Base-by-base conservation (phyloP, 2,113 vertebrate species). In the Myiagra hebetior region DNA sequence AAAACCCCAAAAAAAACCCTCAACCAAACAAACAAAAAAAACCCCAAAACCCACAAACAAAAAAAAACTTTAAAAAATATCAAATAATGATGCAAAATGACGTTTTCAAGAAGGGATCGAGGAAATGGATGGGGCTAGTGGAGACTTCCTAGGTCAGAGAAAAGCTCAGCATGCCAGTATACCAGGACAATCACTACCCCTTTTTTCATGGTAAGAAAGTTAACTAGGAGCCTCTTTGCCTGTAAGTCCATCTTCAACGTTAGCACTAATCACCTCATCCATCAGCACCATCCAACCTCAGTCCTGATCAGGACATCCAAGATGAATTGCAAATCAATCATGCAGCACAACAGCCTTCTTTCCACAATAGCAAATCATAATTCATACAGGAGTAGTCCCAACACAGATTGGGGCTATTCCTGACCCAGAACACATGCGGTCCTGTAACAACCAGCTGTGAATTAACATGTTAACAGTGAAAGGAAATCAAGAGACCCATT, bases 261-360 rank as follows among this genome's bases (percentile, higher is more conserved):
- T 15, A 31, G 30, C 16, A 17, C 21, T 42, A 62, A 68, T 46
- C 55, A 69, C 33, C 15, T 60, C 37, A 64, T 15, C 13, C 7
- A 12, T 46, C 39, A 60, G 39, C 73, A 77, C 28, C 13, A 52
- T 5, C 21, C 8, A 12, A 14, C 60, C 35, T 75, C 17, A 72
- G 52, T 39, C 64, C 39, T 5, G 2, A 24, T 4, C 1, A 0
- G 39, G 18, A 9, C 16, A 81, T 50, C 39, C 37, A 28, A 64
- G 67, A 47, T 28, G 2, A 83, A 79, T 2, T 35, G 41, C 23
- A 81, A 91, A 24, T 33, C 44, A 41, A 19, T 28, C 70, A 79
- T 4, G 9, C 9, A 76, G 22, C 39, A 59, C 39, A 78, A 42
- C 39, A 70, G 17, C 14, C 31, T 81, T 57, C 30, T 41, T 42